Base-by-base conservation (phyloP, 2,888 invertebrate genomes). In the Paralinhomoeus sp. region DNA sequence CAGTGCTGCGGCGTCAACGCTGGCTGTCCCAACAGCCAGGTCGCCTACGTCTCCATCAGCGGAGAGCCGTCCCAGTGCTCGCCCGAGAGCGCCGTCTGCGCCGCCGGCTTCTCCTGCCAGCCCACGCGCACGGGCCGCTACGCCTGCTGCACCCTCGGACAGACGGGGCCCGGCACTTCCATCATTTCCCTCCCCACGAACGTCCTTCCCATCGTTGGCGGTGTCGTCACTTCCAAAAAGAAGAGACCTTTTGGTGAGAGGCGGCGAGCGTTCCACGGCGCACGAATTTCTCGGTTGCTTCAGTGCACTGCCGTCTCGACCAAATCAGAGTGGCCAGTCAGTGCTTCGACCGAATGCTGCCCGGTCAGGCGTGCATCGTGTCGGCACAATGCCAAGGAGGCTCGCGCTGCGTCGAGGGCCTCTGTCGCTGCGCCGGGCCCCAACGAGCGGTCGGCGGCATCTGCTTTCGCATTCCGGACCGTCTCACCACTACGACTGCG, bases 311-410 rank as follows among this genome's bases (percentile, higher is more conserved):
- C 27, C 37, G 42, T 15, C 13, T 39, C 2, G 41, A 46, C 35
- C 50, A 52, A 48, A 45, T 52, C 7, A 5, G 47, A 1, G 47
- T 53, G 40, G 52, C 53, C 22, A 51, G 51, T 15, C 39, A 38
- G 20, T 53, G 53, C 37, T 45, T 48, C 24, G 42, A 41, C 2
- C 47, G 49, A 40, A 48, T 48, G 2, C 40, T 45, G 3, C 54
- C 54, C 1, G 50, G 50, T 23, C 43, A 46, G 7, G 40, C 40
- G 20, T 54, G 54, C 40, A 22, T 43, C 3, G 47, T 47, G 12
- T 48, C 46, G 22, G 47, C 50, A 23, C 54, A 54, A 42, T 54
- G 54, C 37, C 49, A 48, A 1, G 53, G 53, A 18, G 54, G 53
- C 15, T 49, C 52, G 2, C 23, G 48, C 20, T 54, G 54, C 46